Evolutionary conservation across 92 coral and sea anemone genomes (phyloP).

Genomic region (Phymanthus crucifer): DNA sequence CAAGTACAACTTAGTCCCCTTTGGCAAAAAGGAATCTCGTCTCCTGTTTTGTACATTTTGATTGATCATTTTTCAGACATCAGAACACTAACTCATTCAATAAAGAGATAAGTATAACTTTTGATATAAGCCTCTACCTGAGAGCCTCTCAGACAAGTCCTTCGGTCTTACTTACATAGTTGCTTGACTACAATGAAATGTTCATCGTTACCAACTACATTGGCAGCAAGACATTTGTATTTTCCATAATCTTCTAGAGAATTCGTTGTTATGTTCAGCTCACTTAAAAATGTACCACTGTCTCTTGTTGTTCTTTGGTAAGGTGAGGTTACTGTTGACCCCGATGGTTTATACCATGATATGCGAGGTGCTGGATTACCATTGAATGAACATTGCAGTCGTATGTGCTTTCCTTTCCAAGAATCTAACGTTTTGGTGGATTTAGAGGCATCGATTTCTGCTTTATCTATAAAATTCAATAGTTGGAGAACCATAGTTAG

Average conservation of each 20-base stretch:
- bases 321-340: neutral
- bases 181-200: neutral
- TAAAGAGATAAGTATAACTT: neutral
- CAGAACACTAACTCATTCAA: no score
- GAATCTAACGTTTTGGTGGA: neutral
- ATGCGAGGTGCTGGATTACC: neutral
- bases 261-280: neutral
- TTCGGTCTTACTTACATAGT: neutral
- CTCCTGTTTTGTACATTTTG: no score
- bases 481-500: neutral
- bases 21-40: no score
- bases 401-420: neutral
- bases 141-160: neutral
- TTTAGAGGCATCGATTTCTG: neutral
- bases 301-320: neutral
- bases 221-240: neutral
- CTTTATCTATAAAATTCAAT: neutral
- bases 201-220: neutral
- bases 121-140: neutral
- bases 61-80: no score
- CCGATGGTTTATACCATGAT: constrained; percentile 7
- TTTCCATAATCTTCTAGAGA: neutral
- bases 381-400: neutral
- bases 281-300: neutral
- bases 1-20: no score